These are phyloP conservation scores for Laterallus jamaicensis DNA, from an alignment of 2,113 vertebrate species.

Conservation along the genomic window DNA sequence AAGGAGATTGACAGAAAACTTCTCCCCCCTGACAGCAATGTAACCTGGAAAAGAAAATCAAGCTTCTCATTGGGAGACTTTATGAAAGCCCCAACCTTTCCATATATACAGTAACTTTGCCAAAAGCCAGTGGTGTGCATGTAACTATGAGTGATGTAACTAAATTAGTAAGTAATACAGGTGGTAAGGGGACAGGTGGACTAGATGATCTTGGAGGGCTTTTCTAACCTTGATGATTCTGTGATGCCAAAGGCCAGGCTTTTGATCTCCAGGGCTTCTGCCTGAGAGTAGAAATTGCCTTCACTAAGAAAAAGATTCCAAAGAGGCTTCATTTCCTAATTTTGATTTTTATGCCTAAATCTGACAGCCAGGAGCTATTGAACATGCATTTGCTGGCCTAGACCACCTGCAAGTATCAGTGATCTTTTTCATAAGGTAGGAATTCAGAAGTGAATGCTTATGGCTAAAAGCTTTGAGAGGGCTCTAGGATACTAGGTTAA, in stretches of 20 bases:
- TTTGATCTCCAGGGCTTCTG: not conserved
- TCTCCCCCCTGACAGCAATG: not conserved
- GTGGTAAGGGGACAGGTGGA: too few species aligned
- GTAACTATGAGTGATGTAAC: too few species aligned
- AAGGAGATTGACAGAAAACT: not conserved
- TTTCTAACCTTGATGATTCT: too few species aligned
- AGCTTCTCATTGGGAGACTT: not conserved
- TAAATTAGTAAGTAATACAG: too few species aligned
- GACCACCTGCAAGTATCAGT: not conserved
- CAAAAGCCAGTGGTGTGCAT: not conserved
- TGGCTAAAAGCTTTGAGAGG: not conserved
- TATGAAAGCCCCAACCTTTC: not conserved
- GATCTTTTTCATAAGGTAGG: not conserved
- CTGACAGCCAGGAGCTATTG: not conserved
- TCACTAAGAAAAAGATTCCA: not conserved
- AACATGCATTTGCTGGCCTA: not conserved
- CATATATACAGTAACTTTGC: not conserved
- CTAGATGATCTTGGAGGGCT: too few species aligned
- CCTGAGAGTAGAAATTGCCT: not conserved
- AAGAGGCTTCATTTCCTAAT: not conserved
- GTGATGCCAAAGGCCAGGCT: too few species aligned
- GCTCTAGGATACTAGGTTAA: not conserved
- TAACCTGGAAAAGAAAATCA: not conserved
- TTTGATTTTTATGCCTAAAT: not conserved
- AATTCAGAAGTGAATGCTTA: not conserved